These are phyloP conservation scores for Lithophane leautieri DNA, from an alignment of 2,888 invertebrate genomes.

Conservation along the genomic window DNA sequence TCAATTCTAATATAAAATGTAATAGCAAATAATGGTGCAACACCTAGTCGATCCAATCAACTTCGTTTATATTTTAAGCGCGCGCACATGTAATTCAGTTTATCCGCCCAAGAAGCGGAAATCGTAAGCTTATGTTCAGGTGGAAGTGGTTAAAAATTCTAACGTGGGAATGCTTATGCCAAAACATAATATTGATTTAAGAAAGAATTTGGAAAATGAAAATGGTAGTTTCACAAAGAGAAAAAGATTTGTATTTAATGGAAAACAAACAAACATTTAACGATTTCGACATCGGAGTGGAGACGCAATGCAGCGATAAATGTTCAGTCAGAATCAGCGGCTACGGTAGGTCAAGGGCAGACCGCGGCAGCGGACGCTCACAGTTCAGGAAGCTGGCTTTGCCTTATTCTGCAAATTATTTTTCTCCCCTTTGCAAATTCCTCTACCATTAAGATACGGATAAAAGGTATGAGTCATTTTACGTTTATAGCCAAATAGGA, in stretches of 20 bases:
- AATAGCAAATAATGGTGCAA: constrained; percentile 39
- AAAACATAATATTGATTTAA: constrained; percentile 17
- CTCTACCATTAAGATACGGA: constrained; percentile 53
- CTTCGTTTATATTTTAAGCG: constrained; percentile 37
- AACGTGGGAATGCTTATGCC: background rate
- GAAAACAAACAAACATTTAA: constrained; percentile 61
- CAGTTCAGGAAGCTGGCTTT: constrained; percentile 65
- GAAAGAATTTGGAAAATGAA: constrained; percentile 7
- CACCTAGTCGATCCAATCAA: constrained; percentile 22
- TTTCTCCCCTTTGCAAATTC: constrained; percentile 68
- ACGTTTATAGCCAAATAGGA: constrained; percentile 19
- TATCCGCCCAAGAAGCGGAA: constrained; percentile 26
- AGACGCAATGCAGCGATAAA: constrained; percentile 71
- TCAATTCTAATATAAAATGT: constrained; percentile 45
- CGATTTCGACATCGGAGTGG: constrained; percentile 61
- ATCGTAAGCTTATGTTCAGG: constrained; percentile 12
- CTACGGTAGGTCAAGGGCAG: constrained; percentile 82
- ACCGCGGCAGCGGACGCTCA: constrained; percentile 71
- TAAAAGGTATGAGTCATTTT: constrained; percentile 16
- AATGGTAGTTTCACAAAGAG: background rate
- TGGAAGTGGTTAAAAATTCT: constrained; percentile 1
- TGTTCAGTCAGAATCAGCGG: constrained; percentile 72
- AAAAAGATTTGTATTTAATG: constrained; percentile 37
- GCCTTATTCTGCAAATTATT: constrained; percentile 74
- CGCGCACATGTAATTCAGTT: constrained; percentile 36